Percentiles rank a stretch among this genome's conserved stretches.
Conservation (phyloP, 2,888 invertebrate species). For the Parthenolecanium corni region DNA sequence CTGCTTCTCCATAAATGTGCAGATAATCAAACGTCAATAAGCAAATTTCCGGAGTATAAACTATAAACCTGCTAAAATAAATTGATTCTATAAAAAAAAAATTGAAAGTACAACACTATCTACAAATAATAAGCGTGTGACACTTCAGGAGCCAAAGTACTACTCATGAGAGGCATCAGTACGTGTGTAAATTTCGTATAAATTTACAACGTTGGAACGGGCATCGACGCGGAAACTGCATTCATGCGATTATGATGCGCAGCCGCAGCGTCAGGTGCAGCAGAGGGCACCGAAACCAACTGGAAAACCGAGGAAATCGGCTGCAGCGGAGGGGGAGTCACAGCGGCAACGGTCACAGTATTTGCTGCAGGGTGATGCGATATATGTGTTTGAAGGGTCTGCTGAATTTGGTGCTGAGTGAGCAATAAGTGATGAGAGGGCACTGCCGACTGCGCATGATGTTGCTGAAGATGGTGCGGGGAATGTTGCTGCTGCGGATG, state of each 20-base stretch:
- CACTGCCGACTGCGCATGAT: slow-evolving; percentile 1
- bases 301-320: slow-evolving; percentile 21
- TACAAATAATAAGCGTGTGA: no score
- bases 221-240: slow-evolving; percentile 14
- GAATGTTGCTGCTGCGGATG: slow-evolving; percentile 10
- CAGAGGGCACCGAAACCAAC: slow-evolving; percentile 9
- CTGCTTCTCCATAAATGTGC: no score
- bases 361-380: slow-evolving; percentile 11
- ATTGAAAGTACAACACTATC: no score
- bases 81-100: no score
- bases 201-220: slow-evolving; percentile 16
- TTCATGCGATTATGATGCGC: slow-evolving; percentile 23
- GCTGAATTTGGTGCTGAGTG: slow-evolving; percentile 18
- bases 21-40: no score
- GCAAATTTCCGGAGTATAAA: no score
- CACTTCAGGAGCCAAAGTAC: no score
- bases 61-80: no score
- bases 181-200: background rate
- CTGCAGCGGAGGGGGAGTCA: slow-evolving; percentile 12
- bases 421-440: slow-evolving; percentile 15
- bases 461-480: slow-evolving; percentile 1
- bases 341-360: background rate
- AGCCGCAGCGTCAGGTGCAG: slow-evolving; percentile 7
- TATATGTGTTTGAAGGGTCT: slow-evolving; percentile 19
- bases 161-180: no score